Percentiles rank a stretch among this genome's conserved stretches.
Conservation (phyloP, 2,888 invertebrate species). For the Himalopsyche japonica region DNA sequence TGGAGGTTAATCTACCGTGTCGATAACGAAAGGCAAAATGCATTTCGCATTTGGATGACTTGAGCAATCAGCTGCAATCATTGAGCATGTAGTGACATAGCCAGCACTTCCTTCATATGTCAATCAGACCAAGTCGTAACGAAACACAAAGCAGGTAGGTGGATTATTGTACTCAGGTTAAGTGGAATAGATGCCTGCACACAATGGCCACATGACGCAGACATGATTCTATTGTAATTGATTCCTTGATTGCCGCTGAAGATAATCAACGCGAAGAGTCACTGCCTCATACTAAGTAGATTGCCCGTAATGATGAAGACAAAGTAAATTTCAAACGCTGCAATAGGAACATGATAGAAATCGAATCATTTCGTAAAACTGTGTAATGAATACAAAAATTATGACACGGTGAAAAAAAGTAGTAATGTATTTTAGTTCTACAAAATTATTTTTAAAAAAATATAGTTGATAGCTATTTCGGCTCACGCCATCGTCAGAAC, state of each 20-base stretch:
- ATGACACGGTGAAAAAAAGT: too few species aligned
- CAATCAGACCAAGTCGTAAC: slow-evolving; percentile 6
- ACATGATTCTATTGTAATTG: not conserved
- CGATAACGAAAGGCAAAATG: not conserved
- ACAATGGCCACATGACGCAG: not conserved
- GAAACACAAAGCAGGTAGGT: not conserved
- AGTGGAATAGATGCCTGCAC: not conserved
- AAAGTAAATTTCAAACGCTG: too few species aligned
- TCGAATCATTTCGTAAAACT: too few species aligned
- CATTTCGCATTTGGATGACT: not conserved
- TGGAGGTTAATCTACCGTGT: not conserved
- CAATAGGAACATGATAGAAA: too few species aligned
- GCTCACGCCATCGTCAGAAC: too few species aligned
- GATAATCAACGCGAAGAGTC: not conserved
- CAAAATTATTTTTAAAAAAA: too few species aligned
- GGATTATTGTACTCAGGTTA: not conserved
- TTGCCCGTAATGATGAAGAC: too few species aligned
- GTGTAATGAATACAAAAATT: too few species aligned
- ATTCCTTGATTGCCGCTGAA: not conserved
- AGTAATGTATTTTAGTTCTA: too few species aligned
- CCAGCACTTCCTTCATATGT: slow-evolving; percentile 19
- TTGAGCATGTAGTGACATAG: slow-evolving; percentile 11
- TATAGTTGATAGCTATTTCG: too few species aligned
- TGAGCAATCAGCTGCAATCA: slow-evolving; percentile 10
- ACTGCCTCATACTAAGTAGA: not conserved